Conservation (phyloP, 2,113 vertebrate genomes). For the Menidia beryllina region DNA sequence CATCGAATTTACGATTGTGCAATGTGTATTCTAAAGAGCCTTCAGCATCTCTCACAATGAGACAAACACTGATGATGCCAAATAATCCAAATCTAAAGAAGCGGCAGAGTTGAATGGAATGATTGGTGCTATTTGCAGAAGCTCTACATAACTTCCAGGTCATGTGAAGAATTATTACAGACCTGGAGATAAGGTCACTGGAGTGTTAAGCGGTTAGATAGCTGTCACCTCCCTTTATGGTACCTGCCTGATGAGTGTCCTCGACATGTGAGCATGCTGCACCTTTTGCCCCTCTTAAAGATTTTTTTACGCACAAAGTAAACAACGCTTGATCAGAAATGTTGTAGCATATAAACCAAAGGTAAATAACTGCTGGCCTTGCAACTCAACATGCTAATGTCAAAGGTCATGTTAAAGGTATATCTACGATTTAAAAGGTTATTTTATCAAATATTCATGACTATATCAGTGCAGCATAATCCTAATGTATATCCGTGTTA, state of each 20-base stretch:
- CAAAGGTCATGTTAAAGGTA: slow-evolving; percentile 58
- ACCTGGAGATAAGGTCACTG: slow-evolving; percentile 9
- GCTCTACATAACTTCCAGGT: too few relatives aligned
- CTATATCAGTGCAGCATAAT: slow-evolving; percentile 37
- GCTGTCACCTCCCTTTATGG: slow-evolving; percentile 7
- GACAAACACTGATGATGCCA: too few relatives aligned
- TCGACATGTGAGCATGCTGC: slow-evolving; percentile 41
- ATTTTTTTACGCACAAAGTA: slow-evolving; percentile 36
- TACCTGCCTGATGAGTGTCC: slow-evolving; percentile 29
- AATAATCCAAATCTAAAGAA: too few relatives aligned
- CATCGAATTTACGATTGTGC: too few relatives aligned
- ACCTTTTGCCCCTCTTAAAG: slow-evolving; percentile 40
- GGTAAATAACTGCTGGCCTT: slow-evolving; percentile 49
- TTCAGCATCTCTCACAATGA: too few relatives aligned
- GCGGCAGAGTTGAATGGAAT: too few relatives aligned
- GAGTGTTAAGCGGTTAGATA: background rate
- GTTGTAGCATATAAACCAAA: slow-evolving; percentile 13
- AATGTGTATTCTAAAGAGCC: too few relatives aligned
- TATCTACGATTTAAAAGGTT: slow-evolving; percentile 63
- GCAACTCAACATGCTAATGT: slow-evolving; percentile 45
- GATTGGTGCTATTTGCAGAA: too few relatives aligned
- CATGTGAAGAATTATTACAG: too few relatives aligned
- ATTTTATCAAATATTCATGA: slow-evolving; percentile 76
- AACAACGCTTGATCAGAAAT: slow-evolving; percentile 25
- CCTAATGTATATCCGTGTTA: slow-evolving; percentile 62